Evolutionary conservation across 2,797 vertebrate species (phyloP).

Genomic region (Tympanoctomys barrerae): DNA sequence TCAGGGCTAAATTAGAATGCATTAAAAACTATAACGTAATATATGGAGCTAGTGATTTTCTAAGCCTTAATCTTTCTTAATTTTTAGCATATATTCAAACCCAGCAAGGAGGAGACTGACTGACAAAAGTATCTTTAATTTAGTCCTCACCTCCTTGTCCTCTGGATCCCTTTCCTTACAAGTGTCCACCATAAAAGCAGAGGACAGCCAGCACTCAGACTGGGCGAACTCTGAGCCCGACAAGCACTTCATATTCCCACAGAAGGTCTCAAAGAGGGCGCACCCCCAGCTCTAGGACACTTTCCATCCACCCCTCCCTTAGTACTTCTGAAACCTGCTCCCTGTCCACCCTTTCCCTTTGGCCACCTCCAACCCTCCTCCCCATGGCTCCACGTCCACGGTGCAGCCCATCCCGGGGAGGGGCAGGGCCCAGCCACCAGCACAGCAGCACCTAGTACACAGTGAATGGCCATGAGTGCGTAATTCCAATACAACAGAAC

Average conservation of each 20-base stretch:
- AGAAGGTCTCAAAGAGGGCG: rapidly evolving
- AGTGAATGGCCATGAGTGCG: not conserved
- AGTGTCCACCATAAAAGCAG: not conserved
- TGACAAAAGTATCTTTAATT: not conserved
- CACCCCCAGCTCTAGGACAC: not conserved
- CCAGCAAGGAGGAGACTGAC: not conserved
- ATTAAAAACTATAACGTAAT: not conserved
- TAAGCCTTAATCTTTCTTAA: not conserved
- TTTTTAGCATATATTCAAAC: slow-evolving; percentile 1
- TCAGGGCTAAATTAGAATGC: not conserved
- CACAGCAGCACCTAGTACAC: not conserved
- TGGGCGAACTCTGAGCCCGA: not conserved
- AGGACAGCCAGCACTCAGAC: not conserved
- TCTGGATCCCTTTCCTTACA: not conserved
- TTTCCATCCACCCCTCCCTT: not conserved
- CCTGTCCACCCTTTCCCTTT: not conserved
- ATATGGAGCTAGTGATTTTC: not conserved
- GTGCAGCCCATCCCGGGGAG: not conserved
- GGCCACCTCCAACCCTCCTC: not conserved
- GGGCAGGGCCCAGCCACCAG: not conserved
- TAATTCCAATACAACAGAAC: not conserved
- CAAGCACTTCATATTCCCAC: not conserved
- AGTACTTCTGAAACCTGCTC: not conserved
- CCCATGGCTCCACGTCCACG: not conserved
- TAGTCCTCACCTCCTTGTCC: not conserved